Conservation (phyloP, 2,797 vertebrate species). For the Miichthys miiuy region DNA sequence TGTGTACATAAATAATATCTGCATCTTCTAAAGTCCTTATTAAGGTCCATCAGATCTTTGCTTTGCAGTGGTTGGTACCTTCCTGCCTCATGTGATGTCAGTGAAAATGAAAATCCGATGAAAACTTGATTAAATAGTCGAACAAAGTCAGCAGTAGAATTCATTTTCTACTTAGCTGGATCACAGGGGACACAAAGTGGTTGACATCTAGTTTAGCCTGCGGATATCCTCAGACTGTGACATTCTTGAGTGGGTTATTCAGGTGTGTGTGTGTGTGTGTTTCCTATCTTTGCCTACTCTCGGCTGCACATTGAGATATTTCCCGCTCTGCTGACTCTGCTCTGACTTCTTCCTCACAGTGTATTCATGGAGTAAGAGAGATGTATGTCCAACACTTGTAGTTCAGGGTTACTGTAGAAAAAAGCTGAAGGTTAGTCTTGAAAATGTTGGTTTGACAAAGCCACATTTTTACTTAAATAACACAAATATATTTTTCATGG, state of each 20-base stretch:
- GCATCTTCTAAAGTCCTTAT: background rate
- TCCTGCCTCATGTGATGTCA: background rate
- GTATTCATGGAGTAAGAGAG: background rate
- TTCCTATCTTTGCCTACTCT: background rate
- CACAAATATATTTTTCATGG: background rate
- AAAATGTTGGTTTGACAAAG: background rate
- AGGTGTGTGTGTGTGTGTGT: slow-evolving; percentile 24
- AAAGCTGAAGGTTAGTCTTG: background rate
- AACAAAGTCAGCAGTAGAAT: slow-evolving; percentile 15
- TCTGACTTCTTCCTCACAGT: background rate
- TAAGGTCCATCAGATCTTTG: background rate
- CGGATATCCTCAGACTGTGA: slow-evolving; percentile 46
- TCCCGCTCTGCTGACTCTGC: background rate
- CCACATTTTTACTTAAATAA: background rate
- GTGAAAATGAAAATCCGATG: slow-evolving; percentile 9
- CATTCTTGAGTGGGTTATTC: slow-evolving; percentile 45
- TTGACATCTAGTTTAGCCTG: background rate
- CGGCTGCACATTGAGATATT: slow-evolving; percentile 22
- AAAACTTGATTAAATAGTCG: slow-evolving; percentile 18
- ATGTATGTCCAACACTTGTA: background rate
- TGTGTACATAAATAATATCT: background rate
- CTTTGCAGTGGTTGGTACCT: background rate
- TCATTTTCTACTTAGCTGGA: slow-evolving; percentile 21
- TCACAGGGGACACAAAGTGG: background rate
- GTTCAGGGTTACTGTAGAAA: background rate